phyloP scores from a whole-genome alignment of 2,113 vertebrate genomes.

The Pedionomus torquatus region DNA sequence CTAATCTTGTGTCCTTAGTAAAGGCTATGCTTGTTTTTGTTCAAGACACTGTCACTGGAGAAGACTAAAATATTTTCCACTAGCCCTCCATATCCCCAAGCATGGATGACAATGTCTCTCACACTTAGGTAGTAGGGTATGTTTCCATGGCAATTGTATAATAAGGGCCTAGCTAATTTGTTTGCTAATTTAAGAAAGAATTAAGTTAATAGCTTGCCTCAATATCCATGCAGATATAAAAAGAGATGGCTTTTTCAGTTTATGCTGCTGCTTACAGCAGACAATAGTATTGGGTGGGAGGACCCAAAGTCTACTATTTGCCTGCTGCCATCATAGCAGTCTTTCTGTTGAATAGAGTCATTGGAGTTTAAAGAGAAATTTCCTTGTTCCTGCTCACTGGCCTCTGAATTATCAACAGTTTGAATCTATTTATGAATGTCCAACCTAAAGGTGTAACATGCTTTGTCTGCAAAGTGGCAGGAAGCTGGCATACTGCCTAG shows the following conservation, averaged over 20 bases:
- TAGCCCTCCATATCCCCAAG: neutral
- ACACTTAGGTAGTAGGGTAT: neutral
- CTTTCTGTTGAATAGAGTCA: constrained; percentile 80
- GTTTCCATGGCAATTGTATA: neutral
- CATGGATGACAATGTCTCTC: neutral
- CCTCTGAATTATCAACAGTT: constrained; percentile 81
- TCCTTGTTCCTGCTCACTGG: constrained; percentile 33
- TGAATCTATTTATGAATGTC: constrained; percentile 79
- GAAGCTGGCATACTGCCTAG: constrained; percentile 76
- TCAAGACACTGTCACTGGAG: neutral
- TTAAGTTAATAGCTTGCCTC: neutral
- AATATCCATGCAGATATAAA: neutral
- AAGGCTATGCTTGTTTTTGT: neutral
- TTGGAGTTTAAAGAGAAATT: constrained; percentile 76
- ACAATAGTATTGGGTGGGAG: neutral
- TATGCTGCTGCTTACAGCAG: neutral
- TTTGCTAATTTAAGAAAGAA: neutral
- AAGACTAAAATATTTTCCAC: neutral
- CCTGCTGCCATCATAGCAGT: constrained; percentile 11
- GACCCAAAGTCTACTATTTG: neutral
- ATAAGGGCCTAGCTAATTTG: neutral
- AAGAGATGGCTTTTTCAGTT: neutral
- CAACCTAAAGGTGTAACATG: constrained; percentile 77
- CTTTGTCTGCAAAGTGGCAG: constrained; percentile 79
- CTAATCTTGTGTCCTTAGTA: neutral